Percentiles rank a stretch among this genome's conserved stretches.
phyloP scores from a whole-genome alignment of 2,888 invertebrate genomes.

The Eupithecia insigniata region DNA sequence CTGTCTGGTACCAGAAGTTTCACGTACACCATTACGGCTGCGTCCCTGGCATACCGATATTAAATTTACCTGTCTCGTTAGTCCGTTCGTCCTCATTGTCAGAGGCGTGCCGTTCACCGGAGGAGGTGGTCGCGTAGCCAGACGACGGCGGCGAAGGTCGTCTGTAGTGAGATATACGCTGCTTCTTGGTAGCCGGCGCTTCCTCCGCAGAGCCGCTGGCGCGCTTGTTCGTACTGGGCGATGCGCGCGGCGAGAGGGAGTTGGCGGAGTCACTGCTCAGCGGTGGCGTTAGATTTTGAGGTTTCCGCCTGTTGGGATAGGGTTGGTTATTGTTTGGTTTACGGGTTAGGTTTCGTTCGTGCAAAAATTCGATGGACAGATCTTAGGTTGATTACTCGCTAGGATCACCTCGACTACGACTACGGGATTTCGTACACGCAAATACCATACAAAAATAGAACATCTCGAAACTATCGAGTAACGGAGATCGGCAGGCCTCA shows the following conservation, averaged over 20 bases:
- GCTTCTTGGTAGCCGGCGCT: conserved; percentile 87
- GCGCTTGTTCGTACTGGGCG: conserved; percentile 84
- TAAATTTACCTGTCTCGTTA: conserved; percentile 46
- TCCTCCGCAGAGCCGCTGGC: conserved; percentile 87
- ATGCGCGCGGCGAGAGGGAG: conserved; percentile 91
- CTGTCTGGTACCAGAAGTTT: neutral
- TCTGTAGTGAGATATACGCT: conserved; percentile 90
- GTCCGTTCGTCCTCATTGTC: conserved; percentile 81
- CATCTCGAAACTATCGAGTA: neutral
- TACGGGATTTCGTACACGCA: neutral
- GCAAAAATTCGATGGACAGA: neutral
- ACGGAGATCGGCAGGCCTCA: neutral
- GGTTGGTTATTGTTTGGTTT: conserved; percentile 13
- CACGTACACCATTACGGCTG: neutral
- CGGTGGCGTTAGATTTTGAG: conserved; percentile 95
- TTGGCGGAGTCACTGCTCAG: conserved; percentile 94
- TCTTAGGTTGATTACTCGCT: neutral
- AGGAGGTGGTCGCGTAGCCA: conserved; percentile 76
- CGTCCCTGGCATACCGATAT: too few species aligned
- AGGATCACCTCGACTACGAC: neutral
- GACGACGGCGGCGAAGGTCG: conserved; percentile 83
- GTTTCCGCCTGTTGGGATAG: conserved; percentile 87
- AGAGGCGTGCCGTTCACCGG: conserved; percentile 81
- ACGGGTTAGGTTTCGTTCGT: neutral
- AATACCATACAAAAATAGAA: neutral